Evolutionary conservation across 2,113 vertebrate species (phyloP), one percentile per base, ranked within the genome.

Genomic region (Arothron firmamentum): DNA sequence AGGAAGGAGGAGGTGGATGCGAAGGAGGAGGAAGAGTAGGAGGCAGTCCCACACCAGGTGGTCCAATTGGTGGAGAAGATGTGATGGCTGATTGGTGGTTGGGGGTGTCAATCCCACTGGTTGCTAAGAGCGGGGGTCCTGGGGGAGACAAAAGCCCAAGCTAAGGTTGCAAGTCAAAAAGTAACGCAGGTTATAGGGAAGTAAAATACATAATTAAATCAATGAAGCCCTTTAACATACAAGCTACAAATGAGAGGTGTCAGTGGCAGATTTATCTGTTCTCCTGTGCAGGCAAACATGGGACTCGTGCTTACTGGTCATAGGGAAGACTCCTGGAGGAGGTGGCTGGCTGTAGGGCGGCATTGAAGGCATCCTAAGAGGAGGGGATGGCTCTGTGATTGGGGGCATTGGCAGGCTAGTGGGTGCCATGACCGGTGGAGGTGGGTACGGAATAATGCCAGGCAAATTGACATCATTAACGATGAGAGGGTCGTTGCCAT

Each of bases 391-490:
- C 65, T 86, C 87, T 13, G 80, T 85, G 62, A 86, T 86, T 0
- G 77, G 83, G 15, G 85, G 85, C 78, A 80, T 84, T 12, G 90
- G 90, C 83, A 96, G 87, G 23, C 94, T 90, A 14, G 91, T 77
- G 0, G 92, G 93, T 21, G 92, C 92, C 45, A 93, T 90, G 73
- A 67, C 92, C 0, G 94, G 96, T 0, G 94, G 95, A 0, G 95
- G 95, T 1, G 95, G 97, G 75, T 98, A 98, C 4, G 97, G 97
- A 80, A 98, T 97, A 85, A 98, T 98, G 58, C 92, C 94, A 2
- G 96, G 96, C 74, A 98, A 80, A 72, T 93, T 94, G 60, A 96
- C 94, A 62, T 99, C 96, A 53, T 98, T 96, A 6, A 97, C 95
- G 6, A 97, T 93, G 47, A 98, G 81, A 0, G 96, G 96, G 72